Percentiles rank a stretch among this genome's conserved stretches.
Conservation (phyloP, 2,113 vertebrate genomes). For the Anseranas semipalmata region DNA sequence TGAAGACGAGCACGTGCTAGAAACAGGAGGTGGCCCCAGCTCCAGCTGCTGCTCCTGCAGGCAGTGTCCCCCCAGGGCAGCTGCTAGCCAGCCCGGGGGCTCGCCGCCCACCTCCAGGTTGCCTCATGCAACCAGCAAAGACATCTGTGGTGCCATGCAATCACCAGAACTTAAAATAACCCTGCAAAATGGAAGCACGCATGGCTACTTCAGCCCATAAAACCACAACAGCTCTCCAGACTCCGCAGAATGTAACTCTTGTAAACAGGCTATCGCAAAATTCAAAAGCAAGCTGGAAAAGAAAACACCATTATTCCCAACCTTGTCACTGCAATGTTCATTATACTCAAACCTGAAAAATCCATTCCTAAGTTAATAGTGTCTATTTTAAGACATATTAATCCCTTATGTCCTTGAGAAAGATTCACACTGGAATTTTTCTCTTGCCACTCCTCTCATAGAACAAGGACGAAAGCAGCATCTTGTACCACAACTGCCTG, state of each 20-base stretch:
- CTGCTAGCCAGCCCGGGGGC: neutral
- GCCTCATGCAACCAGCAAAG: neutral
- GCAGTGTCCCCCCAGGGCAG: rapidly evolving
- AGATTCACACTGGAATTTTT: neutral
- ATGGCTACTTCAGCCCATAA: neutral
- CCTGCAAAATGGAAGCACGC: neutral
- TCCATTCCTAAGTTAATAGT: neutral
- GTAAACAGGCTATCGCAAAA: neutral
- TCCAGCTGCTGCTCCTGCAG: neutral
- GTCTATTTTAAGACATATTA: conserved; percentile 21
- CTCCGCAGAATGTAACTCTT: neutral
- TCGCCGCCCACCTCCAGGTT: neutral
- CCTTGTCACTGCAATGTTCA: neutral
- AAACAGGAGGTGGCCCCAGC: neutral
- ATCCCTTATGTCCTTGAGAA: conserved; percentile 24
- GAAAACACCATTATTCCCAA: neutral
- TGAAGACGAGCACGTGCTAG: rapidly evolving
- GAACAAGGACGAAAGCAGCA: neutral
- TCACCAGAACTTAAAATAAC: neutral
- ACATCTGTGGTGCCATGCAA: neutral
- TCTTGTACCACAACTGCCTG: neutral
- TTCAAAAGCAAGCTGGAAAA: neutral
- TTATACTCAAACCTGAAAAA: neutral
- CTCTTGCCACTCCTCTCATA: neutral
- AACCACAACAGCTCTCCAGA: neutral